Conservation (phyloP, 2,888 invertebrate species). For the Scelioninae gen. 1 region DNA sequence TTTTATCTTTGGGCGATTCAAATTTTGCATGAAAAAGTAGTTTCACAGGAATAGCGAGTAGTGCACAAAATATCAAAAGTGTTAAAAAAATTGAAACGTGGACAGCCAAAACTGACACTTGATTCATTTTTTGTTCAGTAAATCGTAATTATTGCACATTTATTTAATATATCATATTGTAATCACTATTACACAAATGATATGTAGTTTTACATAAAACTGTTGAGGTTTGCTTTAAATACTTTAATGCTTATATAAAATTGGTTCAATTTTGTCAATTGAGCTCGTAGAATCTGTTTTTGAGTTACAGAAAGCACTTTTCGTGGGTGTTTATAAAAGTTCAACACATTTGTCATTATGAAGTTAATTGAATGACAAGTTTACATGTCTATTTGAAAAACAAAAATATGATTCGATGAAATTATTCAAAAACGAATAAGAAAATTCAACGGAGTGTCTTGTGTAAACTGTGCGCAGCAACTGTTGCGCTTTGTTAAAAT, state of each 20-base stretch:
- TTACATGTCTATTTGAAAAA: too few species aligned
- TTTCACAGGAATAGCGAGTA: slow-evolving; percentile 77
- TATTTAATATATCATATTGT: too few species aligned
- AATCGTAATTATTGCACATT: neutral
- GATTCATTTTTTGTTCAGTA: slow-evolving; percentile 67
- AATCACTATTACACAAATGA: too few species aligned
- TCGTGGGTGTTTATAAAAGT: too few species aligned
- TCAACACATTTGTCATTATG: too few species aligned
- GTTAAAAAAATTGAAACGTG: slow-evolving; percentile 79
- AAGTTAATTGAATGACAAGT: too few species aligned
- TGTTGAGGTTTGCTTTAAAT: too few species aligned
- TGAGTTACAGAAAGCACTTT: too few species aligned
- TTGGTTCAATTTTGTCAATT: too few species aligned
- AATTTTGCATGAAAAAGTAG: slow-evolving; percentile 77
- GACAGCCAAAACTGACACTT: slow-evolving; percentile 75
- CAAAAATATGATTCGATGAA: neutral
- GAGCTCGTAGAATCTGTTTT: too few species aligned
- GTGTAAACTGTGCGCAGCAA: slow-evolving; percentile 66
- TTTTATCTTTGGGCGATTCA: slow-evolving; percentile 47
- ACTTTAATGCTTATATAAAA: too few species aligned
- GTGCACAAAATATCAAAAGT: slow-evolving; percentile 78
- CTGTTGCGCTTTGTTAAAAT: slow-evolving; percentile 79
- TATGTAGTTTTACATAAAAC: too few species aligned
- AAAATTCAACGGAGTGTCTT: neutral
- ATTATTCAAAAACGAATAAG: neutral